phyloP scores from a whole-genome alignment of 2,113 vertebrate species.

The Saguinus imperator region DNA sequence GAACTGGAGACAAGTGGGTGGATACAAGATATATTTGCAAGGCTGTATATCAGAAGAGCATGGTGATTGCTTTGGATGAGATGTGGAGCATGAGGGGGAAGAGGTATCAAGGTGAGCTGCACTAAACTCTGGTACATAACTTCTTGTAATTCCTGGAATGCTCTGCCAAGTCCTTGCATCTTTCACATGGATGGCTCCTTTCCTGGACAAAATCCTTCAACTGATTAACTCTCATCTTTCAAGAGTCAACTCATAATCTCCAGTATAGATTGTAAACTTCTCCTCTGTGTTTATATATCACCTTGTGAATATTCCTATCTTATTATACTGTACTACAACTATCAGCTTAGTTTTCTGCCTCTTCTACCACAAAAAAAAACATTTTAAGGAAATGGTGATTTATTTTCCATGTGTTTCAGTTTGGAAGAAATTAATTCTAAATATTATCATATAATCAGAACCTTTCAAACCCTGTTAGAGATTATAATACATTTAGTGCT shows the following conservation, averaged over 20 bases:
- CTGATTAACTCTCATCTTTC: not conserved
- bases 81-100: not conserved
- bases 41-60: not conserved
- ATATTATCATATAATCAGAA: not conserved
- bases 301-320: not conserved
- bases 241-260: not conserved
- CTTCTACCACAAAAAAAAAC: not conserved
- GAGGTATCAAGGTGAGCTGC: not conserved
- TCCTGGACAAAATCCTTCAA: not conserved
- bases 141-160: not conserved
- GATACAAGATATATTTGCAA: not conserved
- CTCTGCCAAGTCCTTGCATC: not conserved
- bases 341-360: not conserved
- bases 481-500: not conserved
- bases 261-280: not conserved
- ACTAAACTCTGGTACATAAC: not conserved
- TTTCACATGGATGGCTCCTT: not conserved
- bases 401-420: not conserved
- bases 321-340: not conserved
- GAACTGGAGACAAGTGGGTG: not conserved
- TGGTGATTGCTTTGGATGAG: not conserved
- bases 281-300: not conserved
- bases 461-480: not conserved
- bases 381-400: constrained; percentile 8
- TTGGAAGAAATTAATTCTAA: constrained; percentile 32